These are phyloP conservation scores for Tangara arthus DNA, from an alignment of 2,797 vertebrate species.

Conservation along the genomic window DNA sequence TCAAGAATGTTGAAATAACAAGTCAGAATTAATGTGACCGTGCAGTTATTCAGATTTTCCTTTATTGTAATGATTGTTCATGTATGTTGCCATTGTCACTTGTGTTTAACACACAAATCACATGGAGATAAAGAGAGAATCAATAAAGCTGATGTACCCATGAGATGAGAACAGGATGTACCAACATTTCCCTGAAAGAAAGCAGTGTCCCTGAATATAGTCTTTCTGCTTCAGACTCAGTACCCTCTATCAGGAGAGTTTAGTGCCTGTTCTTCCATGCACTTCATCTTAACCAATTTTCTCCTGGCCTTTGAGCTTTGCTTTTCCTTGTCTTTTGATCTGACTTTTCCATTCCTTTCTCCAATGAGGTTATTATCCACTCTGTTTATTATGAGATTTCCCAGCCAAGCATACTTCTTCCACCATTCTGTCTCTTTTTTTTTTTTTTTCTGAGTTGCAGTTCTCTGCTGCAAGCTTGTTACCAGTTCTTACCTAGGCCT, in stretches of 20 bases:
- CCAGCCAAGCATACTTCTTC: background rate
- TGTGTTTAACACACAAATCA: background rate
- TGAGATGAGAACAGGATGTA: fast-evolving
- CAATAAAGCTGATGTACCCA: background rate
- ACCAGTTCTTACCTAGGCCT: background rate
- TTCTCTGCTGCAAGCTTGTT: background rate
- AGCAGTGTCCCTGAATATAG: background rate
- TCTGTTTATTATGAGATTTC: background rate
- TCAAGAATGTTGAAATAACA: background rate
- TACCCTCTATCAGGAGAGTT: background rate
- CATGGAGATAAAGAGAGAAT: background rate
- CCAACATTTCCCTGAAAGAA: background rate
- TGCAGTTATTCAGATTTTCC: background rate
- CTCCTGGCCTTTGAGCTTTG: background rate
- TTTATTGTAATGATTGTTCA: background rate
- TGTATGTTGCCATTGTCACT: background rate
- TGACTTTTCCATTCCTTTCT: background rate
- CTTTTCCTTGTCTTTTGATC: background rate
- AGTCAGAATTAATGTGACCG: background rate
- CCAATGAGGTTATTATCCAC: background rate
- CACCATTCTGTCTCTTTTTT: background rate
- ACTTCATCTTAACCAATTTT: background rate
- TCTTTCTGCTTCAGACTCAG: background rate
- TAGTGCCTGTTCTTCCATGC: background rate
- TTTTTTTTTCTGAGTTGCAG: background rate